Evolutionary conservation across 2,113 vertebrate genomes (phyloP), one percentile per base, ranked within the genome.

Genomic region (Thunnus thynnus): DNA sequence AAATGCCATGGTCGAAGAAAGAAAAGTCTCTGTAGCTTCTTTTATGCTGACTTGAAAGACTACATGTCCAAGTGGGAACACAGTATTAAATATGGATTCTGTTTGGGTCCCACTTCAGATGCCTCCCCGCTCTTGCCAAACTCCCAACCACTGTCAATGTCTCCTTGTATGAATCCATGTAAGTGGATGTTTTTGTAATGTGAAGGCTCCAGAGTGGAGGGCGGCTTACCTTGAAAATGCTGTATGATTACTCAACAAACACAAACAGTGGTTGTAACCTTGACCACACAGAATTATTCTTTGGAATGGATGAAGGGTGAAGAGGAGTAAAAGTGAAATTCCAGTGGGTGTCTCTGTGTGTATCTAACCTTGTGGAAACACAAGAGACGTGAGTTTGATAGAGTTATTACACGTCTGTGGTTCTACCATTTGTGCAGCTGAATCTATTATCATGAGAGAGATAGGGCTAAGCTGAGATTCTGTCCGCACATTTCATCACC

Each of bases 361-460:
- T 95, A 71, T 92, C 88, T 92, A 94, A 93, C 86, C 89, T 86
- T 92, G 82, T 93, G 95, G 94, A 94, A 95, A 95, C 95, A 96
- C 76, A 73, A 69, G 89, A 88, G 85, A 85, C 92, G 94, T 95
- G 93, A 86, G 93, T 92, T 94, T 95, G 92, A 95, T 95, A 74
- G 86, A 95, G 94, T 92, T 94, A 94, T 95, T 93, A 94, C 92
- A 93, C 82, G 46, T 89, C 80, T 88, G 82, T 55, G 72, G 32
- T 73, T 78, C 88, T 56, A 27, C 78, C 88, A 89, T 88, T 87
- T 94, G 90, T 93, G 93, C 82, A 22, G 85, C 90, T 88, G 94
- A 95, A 95, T 95, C 90, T 76, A 88, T 94, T 94, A 91, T 86
- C 74, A 8, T 5, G 67, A 77, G 82, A 50, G 85, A 80, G 89